Evolutionary conservation across 2,888 invertebrate genomes (phyloP).

Genomic region (Drymonia ruficornis): DNA sequence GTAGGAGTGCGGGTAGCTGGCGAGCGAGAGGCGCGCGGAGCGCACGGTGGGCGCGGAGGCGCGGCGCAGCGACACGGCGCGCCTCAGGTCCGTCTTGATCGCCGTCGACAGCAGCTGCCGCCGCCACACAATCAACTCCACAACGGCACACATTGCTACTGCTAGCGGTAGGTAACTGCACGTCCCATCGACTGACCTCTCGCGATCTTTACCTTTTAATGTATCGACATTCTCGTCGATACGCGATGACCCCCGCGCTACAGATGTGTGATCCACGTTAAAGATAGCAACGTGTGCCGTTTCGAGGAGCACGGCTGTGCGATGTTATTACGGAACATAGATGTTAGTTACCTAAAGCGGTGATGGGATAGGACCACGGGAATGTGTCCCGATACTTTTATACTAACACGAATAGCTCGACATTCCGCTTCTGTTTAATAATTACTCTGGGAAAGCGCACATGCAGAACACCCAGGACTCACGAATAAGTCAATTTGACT

Average conservation of each 20-base stretch:
- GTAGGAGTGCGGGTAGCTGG: slow-evolving; percentile 74
- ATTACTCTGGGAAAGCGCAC: slow-evolving; percentile 37
- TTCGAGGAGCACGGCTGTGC: slow-evolving; percentile 50
- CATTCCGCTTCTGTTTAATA: slow-evolving; percentile 22
- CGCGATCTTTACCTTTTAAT: neutral
- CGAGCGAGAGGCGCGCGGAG: slow-evolving; percentile 65
- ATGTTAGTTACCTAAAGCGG: slow-evolving; percentile 59
- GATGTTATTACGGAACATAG: slow-evolving; percentile 52
- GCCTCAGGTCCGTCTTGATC: slow-evolving; percentile 90
- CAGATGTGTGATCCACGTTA: neutral
- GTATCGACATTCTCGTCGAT: neutral
- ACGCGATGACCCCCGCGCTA: too few relatives aligned
- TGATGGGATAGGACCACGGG: slow-evolving; percentile 20
- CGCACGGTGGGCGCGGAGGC: slow-evolving; percentile 77
- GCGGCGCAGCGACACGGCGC: slow-evolving; percentile 73
- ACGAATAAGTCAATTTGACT: neutral
- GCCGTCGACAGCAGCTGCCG: slow-evolving; percentile 90
- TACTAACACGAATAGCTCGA: slow-evolving; percentile 18
- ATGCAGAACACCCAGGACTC: slow-evolving; percentile 49
- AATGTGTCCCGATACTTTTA: slow-evolving; percentile 17
- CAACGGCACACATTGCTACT: slow-evolving; percentile 26
- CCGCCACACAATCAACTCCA: slow-evolving; percentile 44
- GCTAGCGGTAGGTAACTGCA: slow-evolving; percentile 6
- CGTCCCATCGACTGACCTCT: neutral
- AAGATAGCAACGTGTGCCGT: slow-evolving; percentile 43